phyloP scores from a whole-genome alignment of 2,888 invertebrate species.

The Acrocyrtus sp. region DNA sequence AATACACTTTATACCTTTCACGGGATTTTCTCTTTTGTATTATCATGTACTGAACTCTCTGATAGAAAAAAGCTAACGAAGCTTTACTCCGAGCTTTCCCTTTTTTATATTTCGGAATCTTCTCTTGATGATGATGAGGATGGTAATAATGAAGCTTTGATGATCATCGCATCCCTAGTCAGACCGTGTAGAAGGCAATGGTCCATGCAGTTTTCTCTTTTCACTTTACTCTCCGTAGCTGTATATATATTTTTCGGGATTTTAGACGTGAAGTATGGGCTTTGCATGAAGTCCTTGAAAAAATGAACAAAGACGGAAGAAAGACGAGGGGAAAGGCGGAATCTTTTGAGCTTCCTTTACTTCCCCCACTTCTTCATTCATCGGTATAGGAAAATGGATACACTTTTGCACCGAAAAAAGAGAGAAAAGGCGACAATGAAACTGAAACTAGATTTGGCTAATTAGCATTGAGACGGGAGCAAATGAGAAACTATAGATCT shows the following conservation, averaged over 20 bases:
- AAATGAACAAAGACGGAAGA: conserved; percentile 28
- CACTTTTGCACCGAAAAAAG: conserved; percentile 21
- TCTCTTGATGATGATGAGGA: conserved; percentile 12
- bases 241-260: too few species aligned
- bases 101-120: conserved; percentile 27
- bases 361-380: too few species aligned
- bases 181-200: conserved; percentile 23
- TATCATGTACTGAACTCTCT: too few species aligned
- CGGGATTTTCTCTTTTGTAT: too few species aligned
- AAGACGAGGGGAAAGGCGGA: neutral
- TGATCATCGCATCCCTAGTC: conserved; percentile 23
- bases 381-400: too few species aligned
- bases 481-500: conserved; percentile 26
- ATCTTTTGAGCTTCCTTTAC: too few species aligned
- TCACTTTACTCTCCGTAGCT: too few species aligned
- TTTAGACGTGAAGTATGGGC: too few species aligned
- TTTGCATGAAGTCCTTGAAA: conserved; percentile 40
- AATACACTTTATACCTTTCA: too few species aligned
- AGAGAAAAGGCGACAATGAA: conserved; percentile 51
- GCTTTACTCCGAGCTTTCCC: too few species aligned
- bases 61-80: too few species aligned
- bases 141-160: conserved; percentile 38
- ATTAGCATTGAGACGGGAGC: conserved; percentile 50
- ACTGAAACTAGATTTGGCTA: conserved; percentile 54
- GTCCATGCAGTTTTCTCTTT: conserved; percentile 33